These are phyloP conservation scores for Drosophila arizonae DNA, from an alignment of 1,140 invertebrate species.

Conservation along the genomic window DNA sequence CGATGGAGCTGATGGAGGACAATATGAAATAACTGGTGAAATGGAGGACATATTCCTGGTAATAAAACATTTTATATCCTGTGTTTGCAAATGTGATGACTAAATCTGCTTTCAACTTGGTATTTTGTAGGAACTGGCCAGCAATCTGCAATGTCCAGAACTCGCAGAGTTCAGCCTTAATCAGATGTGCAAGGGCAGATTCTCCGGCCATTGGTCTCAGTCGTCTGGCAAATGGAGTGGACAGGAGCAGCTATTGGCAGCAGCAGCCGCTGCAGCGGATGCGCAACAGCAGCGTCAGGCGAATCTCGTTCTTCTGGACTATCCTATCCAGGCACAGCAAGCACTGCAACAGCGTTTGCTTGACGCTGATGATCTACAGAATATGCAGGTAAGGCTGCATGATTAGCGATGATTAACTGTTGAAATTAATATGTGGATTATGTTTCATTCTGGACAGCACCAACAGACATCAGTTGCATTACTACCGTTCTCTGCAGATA, in stretches of 20 bases:
- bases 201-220: slow-evolving; percentile 70
- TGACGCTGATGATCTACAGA: slow-evolving; percentile 64
- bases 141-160: slow-evolving; percentile 76
- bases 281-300: slow-evolving; percentile 59
- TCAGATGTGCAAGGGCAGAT: slow-evolving; percentile 79
- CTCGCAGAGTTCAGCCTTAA: slow-evolving; percentile 77
- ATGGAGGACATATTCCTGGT: slow-evolving; percentile 82
- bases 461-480: slow-evolving; percentile 74
- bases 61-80: neutral
- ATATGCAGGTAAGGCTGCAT: slow-evolving; percentile 57
- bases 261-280: slow-evolving; percentile 57
- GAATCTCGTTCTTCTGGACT: slow-evolving; percentile 78
- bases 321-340: slow-evolving; percentile 71
- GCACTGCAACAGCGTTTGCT: slow-evolving; percentile 65
- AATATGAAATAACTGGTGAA: slow-evolving; percentile 71
- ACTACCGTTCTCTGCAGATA: slow-evolving; percentile 68
- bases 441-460: slow-evolving; percentile 55
- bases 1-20: slow-evolving; percentile 53
- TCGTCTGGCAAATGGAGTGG: slow-evolving; percentile 70
- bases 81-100: neutral
- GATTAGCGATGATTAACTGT: neutral
- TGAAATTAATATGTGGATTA: neutral
- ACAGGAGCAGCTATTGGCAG: slow-evolving; percentile 70
- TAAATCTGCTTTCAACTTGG: neutral
- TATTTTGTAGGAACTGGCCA: slow-evolving; percentile 62